Percentiles rank a stretch among this genome's conserved stretches.
phyloP scores from a whole-genome alignment of 2,797 vertebrate species.

The Heteromormyrus szaboi region DNA sequence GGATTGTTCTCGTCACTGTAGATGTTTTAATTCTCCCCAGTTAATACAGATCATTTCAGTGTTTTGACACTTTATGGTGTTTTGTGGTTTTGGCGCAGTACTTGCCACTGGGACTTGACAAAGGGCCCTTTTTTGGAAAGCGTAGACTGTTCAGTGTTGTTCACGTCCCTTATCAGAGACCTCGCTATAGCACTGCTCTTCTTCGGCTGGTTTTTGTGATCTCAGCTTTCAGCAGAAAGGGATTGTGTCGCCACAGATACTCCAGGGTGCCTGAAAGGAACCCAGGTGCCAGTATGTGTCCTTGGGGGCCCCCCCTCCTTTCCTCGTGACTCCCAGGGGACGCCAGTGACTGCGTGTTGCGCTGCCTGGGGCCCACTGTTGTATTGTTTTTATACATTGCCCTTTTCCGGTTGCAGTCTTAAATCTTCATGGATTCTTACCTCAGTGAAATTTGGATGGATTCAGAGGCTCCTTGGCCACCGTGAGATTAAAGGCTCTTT shows the following conservation, averaged over 20 bases:
- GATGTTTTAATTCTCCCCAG: not conserved
- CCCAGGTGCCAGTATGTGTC: not conserved
- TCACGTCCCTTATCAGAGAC: not conserved
- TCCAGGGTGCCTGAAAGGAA: not conserved
- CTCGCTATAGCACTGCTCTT: not conserved
- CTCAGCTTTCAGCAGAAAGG: not conserved
- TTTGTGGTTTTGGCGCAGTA: not conserved
- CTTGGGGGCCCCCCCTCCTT: not conserved
- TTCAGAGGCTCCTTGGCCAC: not conserved
- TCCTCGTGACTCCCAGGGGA: not conserved
- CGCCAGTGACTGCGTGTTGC: not conserved
- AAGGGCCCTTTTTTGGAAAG: not conserved
- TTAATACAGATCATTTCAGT: slow-evolving; percentile 1
- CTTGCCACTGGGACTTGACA: not conserved
- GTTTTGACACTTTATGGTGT: not conserved
- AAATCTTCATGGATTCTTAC: not conserved
- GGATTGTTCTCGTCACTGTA: not conserved
- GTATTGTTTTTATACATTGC: not conserved
- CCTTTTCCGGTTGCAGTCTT: not conserved
- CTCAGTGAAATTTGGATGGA: not conserved
- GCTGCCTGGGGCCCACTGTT: not conserved
- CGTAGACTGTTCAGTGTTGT: not conserved
- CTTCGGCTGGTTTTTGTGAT: not conserved
- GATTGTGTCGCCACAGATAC: not conserved
- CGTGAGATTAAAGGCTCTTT: not conserved